These are phyloP conservation scores for Melanotaenia boesemani DNA, from an alignment of 2,797 vertebrate species.

Conservation along the genomic window DNA sequence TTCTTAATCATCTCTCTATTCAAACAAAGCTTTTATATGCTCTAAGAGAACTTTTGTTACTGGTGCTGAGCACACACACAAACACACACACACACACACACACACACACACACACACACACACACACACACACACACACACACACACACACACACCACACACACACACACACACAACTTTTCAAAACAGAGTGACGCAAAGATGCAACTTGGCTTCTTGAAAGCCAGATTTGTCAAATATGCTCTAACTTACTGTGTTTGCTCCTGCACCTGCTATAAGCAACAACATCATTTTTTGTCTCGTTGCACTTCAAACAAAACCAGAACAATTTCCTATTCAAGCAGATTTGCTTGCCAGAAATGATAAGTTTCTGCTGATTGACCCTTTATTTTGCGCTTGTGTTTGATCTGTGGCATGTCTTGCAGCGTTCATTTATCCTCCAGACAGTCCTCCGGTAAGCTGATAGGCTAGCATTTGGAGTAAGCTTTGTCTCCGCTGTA, in stretches of 20 bases:
- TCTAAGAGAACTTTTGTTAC: constrained; percentile 73
- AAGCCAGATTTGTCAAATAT: constrained; percentile 3
- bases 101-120: constrained; percentile 5
- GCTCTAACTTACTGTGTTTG: not conserved
- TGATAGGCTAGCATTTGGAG: constrained; percentile 66
- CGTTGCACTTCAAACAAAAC: constrained; percentile 4
- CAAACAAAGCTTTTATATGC: constrained; percentile 57
- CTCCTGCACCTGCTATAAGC: constrained; percentile 47
- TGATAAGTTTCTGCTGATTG: constrained; percentile 25
- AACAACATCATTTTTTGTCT: constrained; percentile 3
- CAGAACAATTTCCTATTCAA: constrained; percentile 1
- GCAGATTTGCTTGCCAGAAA: constrained; percentile 25
- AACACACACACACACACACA: not conserved
- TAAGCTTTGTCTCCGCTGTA: constrained; percentile 67
- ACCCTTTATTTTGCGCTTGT: constrained; percentile 24
- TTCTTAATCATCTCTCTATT: constrained; percentile 59
- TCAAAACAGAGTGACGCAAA: not conserved
- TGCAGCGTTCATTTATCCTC: constrained; percentile 48
- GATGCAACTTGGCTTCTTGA: not conserved
- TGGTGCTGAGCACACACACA: constrained; percentile 35
- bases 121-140: not conserved
- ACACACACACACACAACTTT: constrained; percentile 7
- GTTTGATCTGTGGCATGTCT: constrained; percentile 50
- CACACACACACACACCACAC: not conserved
- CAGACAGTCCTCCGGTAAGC: constrained; percentile 64